Base-by-base conservation (phyloP, 2,888 invertebrate species). In the Amphipyra tragopoginis region DNA sequence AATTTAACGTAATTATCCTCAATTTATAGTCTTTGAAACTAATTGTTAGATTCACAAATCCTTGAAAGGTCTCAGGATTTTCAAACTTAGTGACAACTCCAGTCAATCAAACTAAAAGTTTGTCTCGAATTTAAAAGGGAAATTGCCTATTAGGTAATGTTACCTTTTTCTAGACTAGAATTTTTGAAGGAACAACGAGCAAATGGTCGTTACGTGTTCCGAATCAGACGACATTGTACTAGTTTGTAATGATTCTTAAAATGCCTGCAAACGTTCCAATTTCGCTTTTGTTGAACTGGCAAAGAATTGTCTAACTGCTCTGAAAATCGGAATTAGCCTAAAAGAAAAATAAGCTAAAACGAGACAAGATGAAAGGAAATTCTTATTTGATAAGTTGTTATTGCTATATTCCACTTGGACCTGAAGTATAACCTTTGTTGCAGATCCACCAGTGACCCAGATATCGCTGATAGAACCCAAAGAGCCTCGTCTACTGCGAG, bases 401-500 rank as follows among this genome's bases (percentile, higher is more conserved):
- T 14, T 15, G 9, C 2, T n/a, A n/a, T n/a, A 5, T 14, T 33
- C 9, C 2, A 9, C 4, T 9, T 49, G 29, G 42, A 43, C 4
- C 11, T 36, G 10, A 39, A 10, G 2, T n/a, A n/a, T 11, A 11
- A 8, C 62, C 70, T 76, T 89, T 90, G 71, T 93, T 94, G n/a
- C 92, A 98, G 98, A 98, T 95, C 96, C 97, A 49, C 98, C 98
- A 49, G 96, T 96, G 40, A 97, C 97, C 8, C 96, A 96, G 60
- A 96, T 97, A 80, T 96, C 86, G 0, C 87, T 95, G 6, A 95
- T 95, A 48, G 95, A 96, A 80, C 96, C 96, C 13, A 95, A 96
- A 82, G 96, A 96, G 83, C 96, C 96, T 29, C 95, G 96, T 70
- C 91, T 96, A 0, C 90, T 96, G 43, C 91, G 96, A 69, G 98